Evolutionary conservation across 2,888 invertebrate genomes (phyloP).

Genomic region (Craniophora ligustri): DNA sequence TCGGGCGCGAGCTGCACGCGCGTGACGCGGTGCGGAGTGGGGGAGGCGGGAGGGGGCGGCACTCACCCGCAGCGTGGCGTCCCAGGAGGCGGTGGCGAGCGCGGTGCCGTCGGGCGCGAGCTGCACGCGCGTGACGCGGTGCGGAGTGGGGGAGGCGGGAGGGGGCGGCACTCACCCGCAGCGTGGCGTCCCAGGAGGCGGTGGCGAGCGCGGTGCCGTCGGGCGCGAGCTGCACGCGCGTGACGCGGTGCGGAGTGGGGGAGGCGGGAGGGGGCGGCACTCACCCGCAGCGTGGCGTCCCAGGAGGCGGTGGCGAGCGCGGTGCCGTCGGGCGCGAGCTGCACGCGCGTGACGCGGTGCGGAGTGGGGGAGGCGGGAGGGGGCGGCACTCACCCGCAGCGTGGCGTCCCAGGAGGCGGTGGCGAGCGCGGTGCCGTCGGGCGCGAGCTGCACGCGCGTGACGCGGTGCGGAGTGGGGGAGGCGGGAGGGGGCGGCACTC

Average conservation of each 20-base stretch:
- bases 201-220: constrained; percentile 99
- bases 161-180: constrained; percentile 93
- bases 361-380: constrained; percentile 63
- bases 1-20: constrained; percentile 98
- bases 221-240: constrained; percentile 97
- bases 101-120: constrained; percentile 99
- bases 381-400: constrained; percentile 92
- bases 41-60: constrained; percentile 90
- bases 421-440: constrained; percentile 98
- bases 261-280: constrained; percentile 91
- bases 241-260: constrained; percentile 92
- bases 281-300: constrained; percentile 89
- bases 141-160: constrained; percentile 69
- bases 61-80: constrained; percentile 85
- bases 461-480: constrained; percentile 91
- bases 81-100: constrained; percentile 99
- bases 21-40: constrained; percentile 93
- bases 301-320: constrained; percentile 99
- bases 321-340: constrained; percentile 99
- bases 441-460: constrained; percentile 96
- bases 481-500: constrained; percentile 92
- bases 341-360: constrained; percentile 97
- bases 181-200: constrained; percentile 95
- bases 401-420: constrained; percentile 97
- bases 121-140: constrained; percentile 96